Evolutionary conservation across 2,888 invertebrate genomes (phyloP).

Genomic region (Acrocera orbiculus): DNA sequence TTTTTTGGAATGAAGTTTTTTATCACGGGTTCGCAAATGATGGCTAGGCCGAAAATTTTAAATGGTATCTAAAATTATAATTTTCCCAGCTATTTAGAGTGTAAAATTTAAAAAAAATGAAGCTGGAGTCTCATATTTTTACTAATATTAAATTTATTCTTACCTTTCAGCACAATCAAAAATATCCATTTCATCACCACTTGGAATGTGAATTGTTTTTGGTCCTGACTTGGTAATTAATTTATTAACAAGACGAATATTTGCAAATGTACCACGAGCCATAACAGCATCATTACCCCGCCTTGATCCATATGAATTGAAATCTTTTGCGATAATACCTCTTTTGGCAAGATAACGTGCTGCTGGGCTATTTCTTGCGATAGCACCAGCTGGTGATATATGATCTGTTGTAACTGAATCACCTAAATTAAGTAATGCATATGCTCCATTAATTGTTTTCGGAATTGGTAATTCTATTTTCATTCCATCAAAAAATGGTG

Average conservation of each 20-base stretch:
- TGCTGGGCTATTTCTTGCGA: slow-evolving; percentile 86
- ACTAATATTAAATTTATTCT: background rate
- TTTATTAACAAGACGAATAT: slow-evolving; percentile 89
- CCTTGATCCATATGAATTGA: slow-evolving; percentile 95
- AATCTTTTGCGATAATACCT: slow-evolving; percentile 68
- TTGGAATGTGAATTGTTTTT: slow-evolving; percentile 70
- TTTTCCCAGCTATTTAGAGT: too few relatives aligned
- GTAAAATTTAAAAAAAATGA: too few relatives aligned
- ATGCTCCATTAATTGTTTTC: slow-evolving; percentile 49
- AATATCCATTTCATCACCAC: slow-evolving; percentile 79
- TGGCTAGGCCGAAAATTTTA: too few relatives aligned
- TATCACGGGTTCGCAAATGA: too few relatives aligned
- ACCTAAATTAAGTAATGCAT: slow-evolving; percentile 70
- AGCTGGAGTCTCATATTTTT: background rate
- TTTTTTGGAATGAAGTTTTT: too few relatives aligned
- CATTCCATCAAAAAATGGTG: slow-evolving; percentile 89
- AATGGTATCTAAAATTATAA: too few relatives aligned
- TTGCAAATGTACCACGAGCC: slow-evolving; percentile 96
- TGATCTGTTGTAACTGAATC: slow-evolving; percentile 99
- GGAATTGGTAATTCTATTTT: slow-evolving; percentile 37
- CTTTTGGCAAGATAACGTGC: slow-evolving; percentile 27
- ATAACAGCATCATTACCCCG: slow-evolving; percentile 96
- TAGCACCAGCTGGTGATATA: slow-evolving; percentile 95
- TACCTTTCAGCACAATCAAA: slow-evolving; percentile 80
- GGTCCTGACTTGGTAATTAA: slow-evolving; percentile 65